Evolutionary conservation across 2,113 vertebrate species (phyloP), one percentile per base, ranked within the genome.

Genomic region (Bettongia penicillata): DNA sequence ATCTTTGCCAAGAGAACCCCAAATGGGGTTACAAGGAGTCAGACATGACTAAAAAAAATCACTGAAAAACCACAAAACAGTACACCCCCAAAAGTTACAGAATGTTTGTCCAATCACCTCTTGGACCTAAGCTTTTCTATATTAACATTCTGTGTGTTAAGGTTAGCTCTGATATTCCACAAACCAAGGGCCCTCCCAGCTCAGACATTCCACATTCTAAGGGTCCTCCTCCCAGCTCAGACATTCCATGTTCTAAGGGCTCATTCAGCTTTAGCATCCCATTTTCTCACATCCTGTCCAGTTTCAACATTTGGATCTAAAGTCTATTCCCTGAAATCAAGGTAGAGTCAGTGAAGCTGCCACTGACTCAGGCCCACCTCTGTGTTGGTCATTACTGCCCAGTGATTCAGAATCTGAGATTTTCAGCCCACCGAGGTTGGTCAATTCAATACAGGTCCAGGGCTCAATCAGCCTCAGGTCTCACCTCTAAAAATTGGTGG

Each of bases 401-500:
- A n/a, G 4, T 28, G 26, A 53, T n/a, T 22, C 9, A 48, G 68
- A 84, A 84, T 43, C 68, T 84, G 16, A 2, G 31, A 77, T n/a
- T n/a, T 77, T 77, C 26, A 43, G 37, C 14, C 37, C 37, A 28
- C 10, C 61, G 0, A 16, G 2, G 12, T 16, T 68, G 49, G 24
- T 50, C 53, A 53, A 48, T 48, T 51, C 51, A 19, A 16, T 43
- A 9, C 3, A 89, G n/a, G 2, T 2, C 8, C 14, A 37, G 3
- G 31, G 50, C 43, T 37, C 91, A 16, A 0, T 51, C 26, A 61
- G 25, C 37, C 0, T n/a, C 0, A 90, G 26, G 51, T 92, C 98
- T 97, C 93, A 99, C 99, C 99, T 99, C 99, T 95, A 99, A 97
- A 47, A 99, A 98, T 95, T 99, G 98, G 90, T 98, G 99, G 68